Conservation (phyloP, 2,797 vertebrate genomes). For the Calcarius lapponicus region DNA sequence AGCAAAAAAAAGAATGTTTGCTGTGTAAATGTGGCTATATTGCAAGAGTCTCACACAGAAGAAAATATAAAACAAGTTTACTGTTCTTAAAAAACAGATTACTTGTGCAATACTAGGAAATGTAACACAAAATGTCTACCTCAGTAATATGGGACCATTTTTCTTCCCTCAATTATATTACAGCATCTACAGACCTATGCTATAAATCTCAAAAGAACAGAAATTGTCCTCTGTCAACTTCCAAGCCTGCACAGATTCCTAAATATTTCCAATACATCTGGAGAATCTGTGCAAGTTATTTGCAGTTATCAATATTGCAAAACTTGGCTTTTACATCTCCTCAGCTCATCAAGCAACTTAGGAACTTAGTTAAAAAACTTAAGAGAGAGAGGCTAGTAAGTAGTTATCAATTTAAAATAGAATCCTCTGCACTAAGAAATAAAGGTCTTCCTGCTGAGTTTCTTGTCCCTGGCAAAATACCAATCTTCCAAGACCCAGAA, state of each 20-base stretch:
- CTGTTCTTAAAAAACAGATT: not conserved
- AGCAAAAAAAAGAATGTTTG: not conserved
- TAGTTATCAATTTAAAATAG: not conserved
- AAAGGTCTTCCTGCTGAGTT: not conserved
- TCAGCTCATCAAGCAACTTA: not conserved
- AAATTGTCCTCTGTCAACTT: not conserved
- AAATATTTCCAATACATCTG: not conserved
- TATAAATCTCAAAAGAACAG: not conserved
- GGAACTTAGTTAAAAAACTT: not conserved
- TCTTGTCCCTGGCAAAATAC: not conserved
- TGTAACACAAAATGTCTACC: not conserved
- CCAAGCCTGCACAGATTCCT: not conserved
- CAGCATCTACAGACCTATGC: not conserved
- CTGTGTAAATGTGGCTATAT: not conserved
- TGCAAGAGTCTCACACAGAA: not conserved
- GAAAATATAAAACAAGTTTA: slow-evolving; percentile 9
- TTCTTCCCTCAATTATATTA: not conserved
- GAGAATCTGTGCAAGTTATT: not conserved
- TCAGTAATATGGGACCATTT: not conserved
- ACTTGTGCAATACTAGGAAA: not conserved
- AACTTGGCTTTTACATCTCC: not conserved
- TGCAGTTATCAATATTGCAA: not conserved
- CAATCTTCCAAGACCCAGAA: not conserved
- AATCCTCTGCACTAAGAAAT: not conserved
- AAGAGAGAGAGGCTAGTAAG: not conserved